These are phyloP conservation scores for Drosophila flavopinicola DNA, from an alignment of 2,888 invertebrate genomes.

Conservation along the genomic window DNA sequence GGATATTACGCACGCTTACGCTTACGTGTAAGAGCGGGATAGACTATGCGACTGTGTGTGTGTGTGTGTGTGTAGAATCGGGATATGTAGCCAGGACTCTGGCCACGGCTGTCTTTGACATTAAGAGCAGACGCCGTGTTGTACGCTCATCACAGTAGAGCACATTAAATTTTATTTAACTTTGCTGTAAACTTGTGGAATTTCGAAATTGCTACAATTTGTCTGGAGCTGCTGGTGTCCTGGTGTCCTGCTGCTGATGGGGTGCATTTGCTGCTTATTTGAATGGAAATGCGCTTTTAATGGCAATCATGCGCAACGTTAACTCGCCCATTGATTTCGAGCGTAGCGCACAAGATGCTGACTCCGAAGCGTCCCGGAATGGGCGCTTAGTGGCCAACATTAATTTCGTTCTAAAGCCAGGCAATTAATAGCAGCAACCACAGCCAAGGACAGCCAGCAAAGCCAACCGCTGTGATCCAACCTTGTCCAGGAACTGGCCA, in stretches of 20 bases:
- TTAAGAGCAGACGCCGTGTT: too few relatives aligned
- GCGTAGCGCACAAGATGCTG: conserved; percentile 1
- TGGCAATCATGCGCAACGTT: conserved; percentile 74
- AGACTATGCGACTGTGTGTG: conserved; percentile 1
- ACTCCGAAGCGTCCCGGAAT: background rate
- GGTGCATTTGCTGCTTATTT: conserved; percentile 17
- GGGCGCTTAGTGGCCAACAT: conserved; percentile 49
- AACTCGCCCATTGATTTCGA: conserved; percentile 61
- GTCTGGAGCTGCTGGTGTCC: conserved; percentile 43
- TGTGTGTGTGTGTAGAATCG: conserved; percentile 11
- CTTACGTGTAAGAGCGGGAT: conserved; percentile 64
- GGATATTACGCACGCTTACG: conserved; percentile 84
- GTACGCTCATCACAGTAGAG: conserved; percentile 18
- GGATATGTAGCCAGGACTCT: conserved; percentile 6
- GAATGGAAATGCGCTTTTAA: conserved; percentile 38
- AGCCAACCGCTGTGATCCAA: conserved; percentile 27
- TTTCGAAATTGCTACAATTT: conserved; percentile 80
- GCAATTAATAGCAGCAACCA: conserved; percentile 67
- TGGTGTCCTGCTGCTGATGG: conserved; percentile 5
- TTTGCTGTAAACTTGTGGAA: conserved; percentile 73
- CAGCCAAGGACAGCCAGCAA: conserved; percentile 30
- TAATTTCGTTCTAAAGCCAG: conserved; percentile 62
- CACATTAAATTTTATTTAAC: conserved; percentile 76
- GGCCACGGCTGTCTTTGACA: conserved; percentile 60
- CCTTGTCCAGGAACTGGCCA: conserved; percentile 11